A percentile compares a stretch with the other conserved stretches of the same genome.
Conservation (phyloP, 2,797 vertebrate species). For the Anabacerthia variegaticeps region DNA sequence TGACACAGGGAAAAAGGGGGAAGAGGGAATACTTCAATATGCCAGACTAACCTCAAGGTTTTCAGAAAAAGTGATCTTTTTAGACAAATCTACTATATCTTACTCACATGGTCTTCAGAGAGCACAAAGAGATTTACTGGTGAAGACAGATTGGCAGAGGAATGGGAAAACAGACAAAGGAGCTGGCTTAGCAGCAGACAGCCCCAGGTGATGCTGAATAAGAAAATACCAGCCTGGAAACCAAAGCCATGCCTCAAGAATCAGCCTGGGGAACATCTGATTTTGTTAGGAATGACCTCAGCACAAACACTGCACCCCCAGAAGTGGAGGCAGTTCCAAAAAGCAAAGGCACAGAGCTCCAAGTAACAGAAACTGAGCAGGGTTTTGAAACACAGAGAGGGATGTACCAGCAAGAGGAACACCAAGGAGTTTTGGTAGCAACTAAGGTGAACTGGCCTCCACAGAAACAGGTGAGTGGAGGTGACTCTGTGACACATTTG, state of each 20-base stretch:
- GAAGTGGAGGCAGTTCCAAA: neutral
- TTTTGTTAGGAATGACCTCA: neutral
- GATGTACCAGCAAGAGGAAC: neutral
- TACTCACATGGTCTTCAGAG: neutral
- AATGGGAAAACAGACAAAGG: conserved; percentile 8
- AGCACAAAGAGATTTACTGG: neutral
- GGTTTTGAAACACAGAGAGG: neutral
- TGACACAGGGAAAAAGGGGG: neutral
- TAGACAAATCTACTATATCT: neutral
- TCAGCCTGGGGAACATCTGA: neutral
- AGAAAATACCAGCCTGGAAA: conserved; percentile 30
- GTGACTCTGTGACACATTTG: neutral
- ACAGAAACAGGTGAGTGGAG: neutral
- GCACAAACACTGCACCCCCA: neutral
- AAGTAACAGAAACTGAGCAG: neutral
- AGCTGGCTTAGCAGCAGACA: conserved; percentile 29
- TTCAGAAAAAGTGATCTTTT: neutral
- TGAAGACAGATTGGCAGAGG: conserved; percentile 17
- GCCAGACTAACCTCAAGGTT: neutral
- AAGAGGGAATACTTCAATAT: neutral
- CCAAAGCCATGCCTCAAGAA: neutral
- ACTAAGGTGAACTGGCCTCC: neutral
- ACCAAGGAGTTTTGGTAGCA: neutral
- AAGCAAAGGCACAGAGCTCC: neutral
- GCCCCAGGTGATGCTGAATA: conserved; percentile 16